Conservation (phyloP, 2,797 vertebrate species). For the Parotocinclus haroldoi region DNA sequence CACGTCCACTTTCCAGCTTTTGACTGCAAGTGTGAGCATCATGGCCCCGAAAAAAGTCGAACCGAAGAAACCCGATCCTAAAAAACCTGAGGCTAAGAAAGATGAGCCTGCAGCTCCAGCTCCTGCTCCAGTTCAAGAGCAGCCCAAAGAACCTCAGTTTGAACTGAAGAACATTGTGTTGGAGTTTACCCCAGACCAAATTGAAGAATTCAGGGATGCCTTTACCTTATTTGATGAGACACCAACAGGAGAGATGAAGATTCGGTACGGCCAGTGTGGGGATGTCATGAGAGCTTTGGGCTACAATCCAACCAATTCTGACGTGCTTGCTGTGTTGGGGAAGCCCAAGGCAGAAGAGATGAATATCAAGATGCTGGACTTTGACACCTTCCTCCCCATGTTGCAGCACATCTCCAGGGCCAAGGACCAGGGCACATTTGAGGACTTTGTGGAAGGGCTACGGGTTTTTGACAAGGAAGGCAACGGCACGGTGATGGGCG, state of each 20-base stretch:
- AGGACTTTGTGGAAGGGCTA: conserved; percentile 95
- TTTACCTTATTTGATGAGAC: conserved; percentile 91
- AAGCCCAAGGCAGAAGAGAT: conserved; percentile 88
- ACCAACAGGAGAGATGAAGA: conserved; percentile 85
- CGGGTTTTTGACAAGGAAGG: conserved; percentile 96
- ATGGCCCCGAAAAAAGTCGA: conserved; percentile 79
- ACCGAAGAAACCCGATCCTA: conserved; percentile 68
- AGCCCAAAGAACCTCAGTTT: conserved; percentile 70
- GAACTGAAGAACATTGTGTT: conserved; percentile 82
- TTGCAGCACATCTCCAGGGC: conserved; percentile 89
- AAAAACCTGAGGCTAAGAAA: conserved; percentile 65
- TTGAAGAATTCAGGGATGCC: conserved; percentile 87
- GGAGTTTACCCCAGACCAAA: conserved; percentile 71
- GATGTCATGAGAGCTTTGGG: conserved; percentile 89
- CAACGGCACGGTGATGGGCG: conserved; percentile 95
- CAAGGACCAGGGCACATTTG: conserved; percentile 89
- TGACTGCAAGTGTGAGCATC: conserved; percentile 1
- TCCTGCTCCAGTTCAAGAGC: conserved; percentile 59
- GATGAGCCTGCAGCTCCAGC: conserved; percentile 52
- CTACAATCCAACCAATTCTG: conserved; percentile 92
- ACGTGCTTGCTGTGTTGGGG: conserved; percentile 87
- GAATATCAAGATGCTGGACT: conserved; percentile 84
- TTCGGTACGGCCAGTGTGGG: conserved; percentile 84
- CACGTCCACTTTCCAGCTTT: not conserved
- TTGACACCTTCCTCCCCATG: conserved; percentile 91